Conservation (phyloP, 2,113 vertebrate species). For the Capricornis sumatraensis region DNA sequence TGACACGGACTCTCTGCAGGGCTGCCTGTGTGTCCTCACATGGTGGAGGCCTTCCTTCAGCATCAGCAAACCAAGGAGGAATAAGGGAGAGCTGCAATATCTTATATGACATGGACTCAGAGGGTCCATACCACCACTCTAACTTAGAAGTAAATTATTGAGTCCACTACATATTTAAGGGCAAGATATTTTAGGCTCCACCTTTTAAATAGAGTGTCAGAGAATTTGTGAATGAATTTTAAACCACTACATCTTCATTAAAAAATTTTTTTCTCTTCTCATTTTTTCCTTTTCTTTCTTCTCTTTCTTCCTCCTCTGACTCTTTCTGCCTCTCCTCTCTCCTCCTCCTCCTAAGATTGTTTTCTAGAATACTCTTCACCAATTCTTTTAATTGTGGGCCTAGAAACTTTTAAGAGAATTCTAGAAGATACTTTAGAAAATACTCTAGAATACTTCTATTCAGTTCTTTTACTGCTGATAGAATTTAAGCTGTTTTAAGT, state of each 20-base stretch:
- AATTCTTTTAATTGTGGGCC: background rate
- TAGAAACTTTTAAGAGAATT: background rate
- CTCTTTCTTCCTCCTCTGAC: background rate
- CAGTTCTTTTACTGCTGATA: background rate
- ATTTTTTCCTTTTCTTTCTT: background rate
- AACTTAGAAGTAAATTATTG: background rate
- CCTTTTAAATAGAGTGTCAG: background rate
- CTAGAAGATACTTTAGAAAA: background rate
- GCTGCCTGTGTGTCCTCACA: background rate
- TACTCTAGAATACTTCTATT: background rate
- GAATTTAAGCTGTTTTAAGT: background rate
- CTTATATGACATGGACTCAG: background rate
- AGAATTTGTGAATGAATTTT: background rate
- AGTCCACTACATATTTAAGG: background rate
- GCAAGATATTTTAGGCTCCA: background rate
- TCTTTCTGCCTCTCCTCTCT: background rate
- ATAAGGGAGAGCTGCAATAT: background rate
- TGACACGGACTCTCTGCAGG: background rate
- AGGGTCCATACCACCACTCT: background rate
- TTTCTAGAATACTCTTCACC: background rate
- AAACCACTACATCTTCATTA: background rate
- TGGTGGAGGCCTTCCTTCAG: background rate
- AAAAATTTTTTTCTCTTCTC: background rate
- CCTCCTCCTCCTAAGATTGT: background rate
- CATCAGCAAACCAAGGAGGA: background rate